Evolutionary conservation across 2,113 vertebrate genomes (phyloP), one percentile per base, ranked within the genome.

Genomic region (Pterocles orientalis): DNA sequence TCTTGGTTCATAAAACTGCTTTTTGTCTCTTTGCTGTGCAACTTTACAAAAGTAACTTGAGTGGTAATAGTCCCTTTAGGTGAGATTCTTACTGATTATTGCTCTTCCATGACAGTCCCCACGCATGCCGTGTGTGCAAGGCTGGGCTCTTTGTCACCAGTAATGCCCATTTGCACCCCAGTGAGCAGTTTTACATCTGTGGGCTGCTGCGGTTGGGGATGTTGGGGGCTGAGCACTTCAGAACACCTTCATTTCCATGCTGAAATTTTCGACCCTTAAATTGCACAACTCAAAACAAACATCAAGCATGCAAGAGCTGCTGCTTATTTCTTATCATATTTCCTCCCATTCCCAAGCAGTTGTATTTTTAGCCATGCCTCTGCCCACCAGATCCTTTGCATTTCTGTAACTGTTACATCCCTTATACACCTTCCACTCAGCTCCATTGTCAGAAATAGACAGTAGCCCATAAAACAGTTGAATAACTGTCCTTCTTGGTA

Each of bases 121-220:
- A 9, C 26, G 62, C 4, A 5, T 3, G 2, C 48, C 3, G 1
- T 5, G 19, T 12, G 47, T 58, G 53, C 26, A 3, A 10, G 85
- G 31, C 83, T 31, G 43, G 61, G 3, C 45, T 23, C 28, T 16
- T 6, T 16, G 24, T 18, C 45, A 56, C 34, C 43, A 68, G 70
- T 0, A 9, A 28, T 4, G 26, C 33, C 69, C 7, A 1, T 2
- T 7, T 19, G 18, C 0, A 1, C 60, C 6, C 23, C 19, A 1
- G 17, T 0, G 1, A 9, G 56, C 13, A 7, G 5, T 20, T 24
- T 47, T 6, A 19, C 23, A 5, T 20, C 36, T 5, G 58, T 47
- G 68, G 43, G 45, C 39, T n/a, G 2, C 43, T 26, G 47, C 1
- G 1, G 0, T 8, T 36, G 58, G 43, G 41, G 4, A 56, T 29